phyloP scores from a whole-genome alignment of 2,797 vertebrate species.

The Paramormyrops hopkinsi region DNA sequence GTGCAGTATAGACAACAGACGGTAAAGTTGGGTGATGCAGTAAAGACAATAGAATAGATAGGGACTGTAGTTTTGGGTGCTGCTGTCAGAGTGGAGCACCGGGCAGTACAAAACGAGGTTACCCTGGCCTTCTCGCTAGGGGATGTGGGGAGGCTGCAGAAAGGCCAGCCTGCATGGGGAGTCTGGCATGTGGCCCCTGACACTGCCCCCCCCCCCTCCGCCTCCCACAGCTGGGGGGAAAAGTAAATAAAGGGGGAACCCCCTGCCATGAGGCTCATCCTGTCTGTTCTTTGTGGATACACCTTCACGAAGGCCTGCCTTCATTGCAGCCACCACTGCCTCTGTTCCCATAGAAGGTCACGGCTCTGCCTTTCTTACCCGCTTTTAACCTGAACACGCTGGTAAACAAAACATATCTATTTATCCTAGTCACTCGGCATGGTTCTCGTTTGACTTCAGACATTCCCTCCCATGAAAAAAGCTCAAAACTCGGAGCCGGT shows the following conservation, averaged over 20 bases:
- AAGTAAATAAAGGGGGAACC: constrained; percentile 61
- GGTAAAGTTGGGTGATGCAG: not conserved
- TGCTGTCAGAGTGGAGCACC: not conserved
- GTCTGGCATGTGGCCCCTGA: constrained; percentile 69
- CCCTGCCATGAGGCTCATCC: constrained; percentile 46
- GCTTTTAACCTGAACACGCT: constrained; percentile 13
- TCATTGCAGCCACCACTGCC: constrained; percentile 34
- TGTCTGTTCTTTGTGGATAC: constrained; percentile 45
- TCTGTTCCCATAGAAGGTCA: constrained; percentile 31
- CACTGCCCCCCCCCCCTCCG: constrained; percentile 44
- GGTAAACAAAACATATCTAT: constrained; percentile 18
- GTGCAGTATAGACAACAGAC: not conserved
- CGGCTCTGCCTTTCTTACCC: constrained; percentile 1
- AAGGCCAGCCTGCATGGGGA: constrained; percentile 66
- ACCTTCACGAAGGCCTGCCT: constrained; percentile 31
- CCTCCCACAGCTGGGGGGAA: constrained; percentile 56
- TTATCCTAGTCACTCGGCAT: constrained; percentile 6
- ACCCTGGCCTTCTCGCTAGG: not conserved
- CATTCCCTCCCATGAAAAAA: constrained; percentile 17
- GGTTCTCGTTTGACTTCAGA: constrained; percentile 4
- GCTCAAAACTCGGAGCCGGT: constrained; percentile 17
- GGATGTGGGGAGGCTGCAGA: constrained; percentile 44
- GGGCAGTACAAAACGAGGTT: too few species aligned
- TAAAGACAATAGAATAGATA: not conserved
- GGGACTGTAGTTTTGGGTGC: not conserved